Percentiles rank a stretch among this genome's conserved stretches.
phyloP scores from a whole-genome alignment of 2,888 invertebrate genomes.

The Tridacna gigas region DNA sequence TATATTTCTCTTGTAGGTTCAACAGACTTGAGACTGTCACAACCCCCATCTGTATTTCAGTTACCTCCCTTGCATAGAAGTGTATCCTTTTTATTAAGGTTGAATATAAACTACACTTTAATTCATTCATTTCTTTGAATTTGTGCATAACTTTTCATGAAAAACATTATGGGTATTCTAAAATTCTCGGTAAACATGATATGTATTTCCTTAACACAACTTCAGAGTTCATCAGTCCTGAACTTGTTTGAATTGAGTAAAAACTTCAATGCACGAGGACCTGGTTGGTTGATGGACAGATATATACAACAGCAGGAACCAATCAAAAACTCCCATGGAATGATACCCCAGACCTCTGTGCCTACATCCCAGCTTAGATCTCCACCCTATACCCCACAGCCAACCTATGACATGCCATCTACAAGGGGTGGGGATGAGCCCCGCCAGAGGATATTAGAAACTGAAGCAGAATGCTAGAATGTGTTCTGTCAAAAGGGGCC shows the following conservation, averaged over 20 bases:
- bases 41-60: conserved; percentile 84
- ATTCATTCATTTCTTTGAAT: too few species aligned
- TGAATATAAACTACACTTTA: too few species aligned
- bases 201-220: conserved; percentile 45
- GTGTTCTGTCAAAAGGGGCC: neutral
- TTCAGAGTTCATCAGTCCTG: conserved; percentile 81
- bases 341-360: conserved; percentile 69
- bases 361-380: conserved; percentile 66
- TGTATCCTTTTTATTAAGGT: conserved; percentile 80
- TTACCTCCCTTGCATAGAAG: conserved; percentile 83
- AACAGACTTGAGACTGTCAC: conserved; percentile 79
- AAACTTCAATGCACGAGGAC: conserved; percentile 78
- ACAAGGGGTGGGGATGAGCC: conserved; percentile 36
- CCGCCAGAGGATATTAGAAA: conserved; percentile 40
- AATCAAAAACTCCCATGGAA: conserved; percentile 64
- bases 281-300: conserved; percentile 80
- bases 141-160: too few species aligned
- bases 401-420: conserved; percentile 55
- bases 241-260: conserved; percentile 84
- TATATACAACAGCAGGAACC: conserved; percentile 80
- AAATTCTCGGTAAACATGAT: too few species aligned
- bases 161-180: too few species aligned
- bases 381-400: conserved; percentile 62
- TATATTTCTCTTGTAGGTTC: conserved; percentile 70
- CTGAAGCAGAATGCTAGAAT: conserved; percentile 55